Base-by-base conservation (phyloP, 2,888 invertebrate species). In the Xanthia togata region DNA sequence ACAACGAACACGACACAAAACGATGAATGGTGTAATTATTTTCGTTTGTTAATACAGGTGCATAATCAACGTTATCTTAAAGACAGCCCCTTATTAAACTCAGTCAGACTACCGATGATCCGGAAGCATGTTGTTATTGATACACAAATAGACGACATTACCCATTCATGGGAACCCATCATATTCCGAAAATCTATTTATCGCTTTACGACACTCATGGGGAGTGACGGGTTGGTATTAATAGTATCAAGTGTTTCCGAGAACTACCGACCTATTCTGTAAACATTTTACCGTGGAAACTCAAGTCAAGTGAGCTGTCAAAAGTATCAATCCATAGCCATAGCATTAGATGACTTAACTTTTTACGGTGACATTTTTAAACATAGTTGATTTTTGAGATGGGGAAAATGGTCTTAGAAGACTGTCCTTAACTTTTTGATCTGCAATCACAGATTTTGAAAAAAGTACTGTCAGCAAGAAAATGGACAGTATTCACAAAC, bases 141-240 rank as follows among this genome's bases (percentile, higher is more conserved):
- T 63, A 63, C 23, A 55, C 17, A 67, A 74, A 74, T 64, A 26
- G 41, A 44, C 26, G 17, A 17, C 47, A 50, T 62, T 63, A 73
- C 41, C 41, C 14, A 63, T 81, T 81, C 23, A 79, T 60, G 47
- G 57, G 50, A 26, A 47, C 63, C 81, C 62, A 68, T 14, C 14
- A 57, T 17, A 64, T 64, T 68, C 11, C n/a, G 63, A 47, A 68
- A 68, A 74, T 68, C 67, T 73, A 81, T 79, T 59, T 73, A 79
- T 74, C 59, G 50, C 35, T 74, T 81, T 44, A 79, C 57, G 53
- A 47, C 57, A n/a, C 82, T 64, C 63, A 1, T n/a, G 75, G 44
- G 67, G n/a, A 17, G 14, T n/a, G 14, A 47, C 38, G 44, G 68
- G 62, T 64, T 57, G 9, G 35, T 12, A n/a, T 77, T 14, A 60